Evolutionary conservation across 2,888 invertebrate species (phyloP).

Genomic region (Campopleginae sp.): DNA sequence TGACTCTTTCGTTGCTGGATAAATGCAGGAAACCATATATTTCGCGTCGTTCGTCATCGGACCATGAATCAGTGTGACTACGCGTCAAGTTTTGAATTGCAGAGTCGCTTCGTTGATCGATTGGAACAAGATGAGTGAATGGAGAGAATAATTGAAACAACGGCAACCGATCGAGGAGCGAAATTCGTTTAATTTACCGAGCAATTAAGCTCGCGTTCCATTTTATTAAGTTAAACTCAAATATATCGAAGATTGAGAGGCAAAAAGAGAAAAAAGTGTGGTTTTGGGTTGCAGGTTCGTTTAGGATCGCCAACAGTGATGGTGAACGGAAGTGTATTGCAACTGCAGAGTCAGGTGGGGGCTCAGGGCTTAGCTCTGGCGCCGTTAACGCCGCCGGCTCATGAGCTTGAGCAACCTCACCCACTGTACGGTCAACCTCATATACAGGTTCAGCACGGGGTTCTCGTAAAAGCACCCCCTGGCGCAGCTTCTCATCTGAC

Average conservation of each 20-base stretch:
- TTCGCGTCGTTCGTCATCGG: neutral
- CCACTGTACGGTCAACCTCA: constrained; percentile 82
- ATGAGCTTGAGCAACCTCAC: constrained; percentile 85
- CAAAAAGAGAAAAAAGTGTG: constrained; percentile 1
- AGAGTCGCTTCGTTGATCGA: neutral
- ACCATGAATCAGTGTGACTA: neutral
- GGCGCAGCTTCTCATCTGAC: constrained; percentile 80
- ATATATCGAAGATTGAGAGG: neutral
- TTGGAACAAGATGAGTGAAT: neutral
- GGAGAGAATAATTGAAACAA: neutral
- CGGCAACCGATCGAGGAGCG: neutral
- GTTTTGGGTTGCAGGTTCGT: constrained; percentile 75
- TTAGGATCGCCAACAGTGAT: constrained; percentile 79
- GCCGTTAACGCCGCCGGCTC: constrained; percentile 88
- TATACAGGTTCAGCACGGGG: constrained; percentile 81
- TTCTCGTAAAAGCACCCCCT: constrained; percentile 82
- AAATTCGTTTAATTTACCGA: neutral
- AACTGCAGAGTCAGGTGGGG: constrained; percentile 76
- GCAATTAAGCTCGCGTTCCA: neutral
- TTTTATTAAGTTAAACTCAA: neutral
- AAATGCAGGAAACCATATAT: neutral
- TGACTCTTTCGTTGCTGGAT: neutral
- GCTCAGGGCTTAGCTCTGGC: constrained; percentile 77
- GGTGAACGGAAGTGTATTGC: constrained; percentile 80
- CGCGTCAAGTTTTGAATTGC: neutral